These are phyloP conservation scores for Cephus pulcher DNA, from an alignment of 2,888 invertebrate genomes.

Conservation along the genomic window DNA sequence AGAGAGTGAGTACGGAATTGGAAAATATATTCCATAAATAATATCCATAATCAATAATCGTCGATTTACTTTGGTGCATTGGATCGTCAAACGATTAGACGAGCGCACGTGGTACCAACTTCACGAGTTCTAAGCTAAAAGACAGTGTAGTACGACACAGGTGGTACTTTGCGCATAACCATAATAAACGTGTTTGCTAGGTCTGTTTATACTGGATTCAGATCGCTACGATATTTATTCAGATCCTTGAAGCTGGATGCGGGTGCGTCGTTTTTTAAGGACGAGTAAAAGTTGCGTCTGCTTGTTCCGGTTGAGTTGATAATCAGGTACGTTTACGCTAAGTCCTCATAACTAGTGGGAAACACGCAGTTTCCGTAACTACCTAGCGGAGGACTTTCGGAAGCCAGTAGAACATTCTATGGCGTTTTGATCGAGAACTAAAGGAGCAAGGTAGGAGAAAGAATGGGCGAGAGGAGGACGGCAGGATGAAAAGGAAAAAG, in stretches of 20 bases:
- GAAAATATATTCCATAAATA: background rate
- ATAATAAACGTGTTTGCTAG: background rate
- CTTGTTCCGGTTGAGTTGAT: background rate
- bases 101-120: background rate
- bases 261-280: background rate
- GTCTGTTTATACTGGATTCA: background rate
- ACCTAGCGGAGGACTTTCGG: background rate
- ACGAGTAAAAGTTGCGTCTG: background rate
- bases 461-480: constrained; percentile 19
- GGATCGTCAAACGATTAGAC: background rate
- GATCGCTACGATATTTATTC: background rate
- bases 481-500: constrained; percentile 41
- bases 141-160: background rate
- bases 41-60: background rate
- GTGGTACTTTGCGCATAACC: background rate
- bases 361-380: background rate
- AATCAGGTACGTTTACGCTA: background rate
- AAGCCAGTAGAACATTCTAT: constrained; percentile 13
- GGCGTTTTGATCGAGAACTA: constrained; percentile 25
- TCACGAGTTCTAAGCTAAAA: background rate
- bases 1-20: background rate
- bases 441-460: constrained; percentile 19
- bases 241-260: background rate
- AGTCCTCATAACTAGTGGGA: background rate
- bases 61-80: background rate